These are phyloP conservation scores for Timema podura DNA, from an alignment of 2,888 invertebrate genomes.

Conservation along the genomic window DNA sequence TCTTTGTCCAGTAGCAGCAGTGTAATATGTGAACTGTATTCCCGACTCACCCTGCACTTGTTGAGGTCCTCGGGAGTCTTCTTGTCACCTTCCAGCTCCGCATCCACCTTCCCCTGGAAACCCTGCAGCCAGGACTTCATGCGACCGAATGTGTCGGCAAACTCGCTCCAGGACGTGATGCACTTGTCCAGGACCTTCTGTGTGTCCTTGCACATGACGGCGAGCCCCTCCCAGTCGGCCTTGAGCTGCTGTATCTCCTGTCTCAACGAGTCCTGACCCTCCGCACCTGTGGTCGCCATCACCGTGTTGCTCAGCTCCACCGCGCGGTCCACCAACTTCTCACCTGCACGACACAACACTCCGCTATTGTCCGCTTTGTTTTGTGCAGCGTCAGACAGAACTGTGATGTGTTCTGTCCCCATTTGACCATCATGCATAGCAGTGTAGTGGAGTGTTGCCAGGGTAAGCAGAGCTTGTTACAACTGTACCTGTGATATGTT, in stretches of 20 bases:
- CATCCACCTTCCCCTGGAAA: slow-evolving; percentile 60
- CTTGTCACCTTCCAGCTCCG: slow-evolving; percentile 62
- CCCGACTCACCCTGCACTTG: slow-evolving; percentile 51
- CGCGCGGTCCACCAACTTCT: slow-evolving; percentile 66
- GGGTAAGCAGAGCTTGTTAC: too few relatives aligned
- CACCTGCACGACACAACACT: slow-evolving; percentile 40
- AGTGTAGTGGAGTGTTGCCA: too few relatives aligned
- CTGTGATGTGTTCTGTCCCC: too few relatives aligned
- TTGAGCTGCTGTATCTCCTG: slow-evolving; percentile 78
- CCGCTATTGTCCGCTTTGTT: not conserved
- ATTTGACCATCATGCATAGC: too few relatives aligned
- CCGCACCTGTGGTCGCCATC: slow-evolving; percentile 70
- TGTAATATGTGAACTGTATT: too few relatives aligned
- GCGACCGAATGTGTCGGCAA: slow-evolving; percentile 64
- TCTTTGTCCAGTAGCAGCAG: too few relatives aligned
- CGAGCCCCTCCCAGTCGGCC: slow-evolving; percentile 76
- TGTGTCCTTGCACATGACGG: slow-evolving; percentile 70
- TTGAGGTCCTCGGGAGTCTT: slow-evolving; percentile 75
- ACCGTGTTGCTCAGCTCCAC: slow-evolving; percentile 71
- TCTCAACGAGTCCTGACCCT: slow-evolving; percentile 76
- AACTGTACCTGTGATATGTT: too few relatives aligned
- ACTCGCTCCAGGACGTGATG: slow-evolving; percentile 76
- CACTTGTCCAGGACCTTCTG: slow-evolving; percentile 71
- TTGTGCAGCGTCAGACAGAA: not conserved
- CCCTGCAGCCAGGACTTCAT: slow-evolving; percentile 73